A percentile compares a stretch with the other conserved stretches of the same genome.
Evolutionary conservation across 2,797 vertebrate genomes (phyloP).

Genomic region (Melopsittacus undulatus): DNA sequence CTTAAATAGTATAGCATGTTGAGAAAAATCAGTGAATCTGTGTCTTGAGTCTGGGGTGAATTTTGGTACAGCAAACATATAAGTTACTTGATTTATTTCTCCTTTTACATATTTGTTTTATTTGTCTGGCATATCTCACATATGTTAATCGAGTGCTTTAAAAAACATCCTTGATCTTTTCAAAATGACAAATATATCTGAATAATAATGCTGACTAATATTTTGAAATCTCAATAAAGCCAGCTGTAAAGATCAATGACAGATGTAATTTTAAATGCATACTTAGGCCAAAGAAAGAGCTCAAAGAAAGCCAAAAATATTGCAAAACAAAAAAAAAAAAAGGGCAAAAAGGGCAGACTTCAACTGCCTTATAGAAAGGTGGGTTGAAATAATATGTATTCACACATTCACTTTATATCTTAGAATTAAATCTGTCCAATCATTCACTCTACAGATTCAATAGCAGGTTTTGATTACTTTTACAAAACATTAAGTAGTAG

Average conservation of each 20-base stretch:
- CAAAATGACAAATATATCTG: background rate
- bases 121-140: background rate
- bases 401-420: background rate
- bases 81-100: background rate
- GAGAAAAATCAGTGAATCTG: background rate
- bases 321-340: background rate
- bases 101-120: background rate
- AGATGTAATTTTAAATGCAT: background rate
- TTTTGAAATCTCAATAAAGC: conserved; percentile 17
- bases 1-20: background rate
- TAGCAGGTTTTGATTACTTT: conserved; percentile 51
- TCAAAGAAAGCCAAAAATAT: background rate
- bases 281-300: background rate
- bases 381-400: background rate
- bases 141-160: background rate
- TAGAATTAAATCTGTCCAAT: conserved; percentile 10
- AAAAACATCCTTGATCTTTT: background rate
- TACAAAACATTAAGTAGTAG: conserved; percentile 55
- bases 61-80: background rate
- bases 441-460: background rate
- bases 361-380: background rate
- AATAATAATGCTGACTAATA: conserved; percentile 18
- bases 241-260: conserved; percentile 4
- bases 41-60: background rate
- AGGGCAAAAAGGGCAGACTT: background rate